phyloP scores from a whole-genome alignment of 2,113 vertebrate species.

The Noctilio leporinus region DNA sequence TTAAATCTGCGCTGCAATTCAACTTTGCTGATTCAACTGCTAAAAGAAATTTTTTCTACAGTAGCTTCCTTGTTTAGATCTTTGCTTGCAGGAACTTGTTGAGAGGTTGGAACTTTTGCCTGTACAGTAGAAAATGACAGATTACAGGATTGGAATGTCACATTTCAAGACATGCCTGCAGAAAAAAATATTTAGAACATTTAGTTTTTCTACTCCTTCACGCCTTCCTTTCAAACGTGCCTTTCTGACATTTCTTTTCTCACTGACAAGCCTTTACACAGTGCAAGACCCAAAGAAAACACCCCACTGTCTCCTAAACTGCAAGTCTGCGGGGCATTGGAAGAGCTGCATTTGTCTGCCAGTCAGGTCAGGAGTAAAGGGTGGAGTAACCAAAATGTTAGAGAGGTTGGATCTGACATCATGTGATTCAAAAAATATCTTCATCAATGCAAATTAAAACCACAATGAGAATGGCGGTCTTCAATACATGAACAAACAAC shows the following conservation, averaged over 20 bases:
- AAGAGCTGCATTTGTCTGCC: neutral
- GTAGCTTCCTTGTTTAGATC: conserved; percentile 20
- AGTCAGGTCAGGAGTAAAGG: neutral
- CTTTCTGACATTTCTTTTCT: conserved; percentile 7
- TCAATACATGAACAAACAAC: neutral
- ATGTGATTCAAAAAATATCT: neutral
- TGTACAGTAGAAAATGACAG: conserved; percentile 46
- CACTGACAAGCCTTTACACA: neutral
- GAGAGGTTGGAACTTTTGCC: conserved; percentile 8
- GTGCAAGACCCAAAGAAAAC: neutral
- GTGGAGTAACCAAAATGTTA: neutral
- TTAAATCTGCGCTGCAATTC: neutral
- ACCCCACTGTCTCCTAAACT: neutral
- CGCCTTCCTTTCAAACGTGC: neutral
- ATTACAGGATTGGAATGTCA: conserved; percentile 53
- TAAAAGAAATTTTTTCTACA: neutral
- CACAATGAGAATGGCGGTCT: neutral
- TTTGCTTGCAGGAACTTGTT: conserved; percentile 58
- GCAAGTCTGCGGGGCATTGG: neutral
- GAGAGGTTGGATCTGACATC: neutral
- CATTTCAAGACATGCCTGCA: conserved; percentile 46
- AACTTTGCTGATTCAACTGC: neutral
- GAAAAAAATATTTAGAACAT: neutral
- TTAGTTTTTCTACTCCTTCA: conserved; percentile 15
- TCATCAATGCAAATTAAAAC: neutral